These are phyloP conservation scores for Rana temporaria DNA, from an alignment of 2,113 vertebrate genomes.

Conservation along the genomic window DNA sequence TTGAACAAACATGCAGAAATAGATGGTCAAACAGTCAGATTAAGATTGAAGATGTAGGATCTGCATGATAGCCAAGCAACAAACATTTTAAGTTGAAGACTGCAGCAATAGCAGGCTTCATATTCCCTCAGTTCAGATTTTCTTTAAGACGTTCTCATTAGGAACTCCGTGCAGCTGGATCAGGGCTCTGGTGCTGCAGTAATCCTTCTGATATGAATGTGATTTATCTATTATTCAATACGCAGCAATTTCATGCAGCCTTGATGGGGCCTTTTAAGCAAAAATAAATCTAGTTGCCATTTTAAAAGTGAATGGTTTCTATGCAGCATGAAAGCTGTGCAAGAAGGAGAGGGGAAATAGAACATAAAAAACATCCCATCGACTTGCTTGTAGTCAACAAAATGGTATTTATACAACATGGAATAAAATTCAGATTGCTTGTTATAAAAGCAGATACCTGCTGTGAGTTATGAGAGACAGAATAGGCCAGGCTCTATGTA, in stretches of 20 bases:
- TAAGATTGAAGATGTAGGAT: too few species aligned
- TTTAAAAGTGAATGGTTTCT: not conserved
- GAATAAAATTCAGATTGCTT: slow-evolving; percentile 13
- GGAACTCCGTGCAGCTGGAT: not conserved
- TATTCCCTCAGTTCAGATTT: not conserved
- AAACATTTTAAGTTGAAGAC: too few species aligned
- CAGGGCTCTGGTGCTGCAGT: slow-evolving; percentile 7
- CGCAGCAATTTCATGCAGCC: slow-evolving; percentile 32
- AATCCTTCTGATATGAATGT: slow-evolving; percentile 16
- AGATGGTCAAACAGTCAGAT: too few species aligned
- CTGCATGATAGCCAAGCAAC: too few species aligned
- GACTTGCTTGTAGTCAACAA: slow-evolving; percentile 11
- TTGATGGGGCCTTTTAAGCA: slow-evolving; percentile 36
- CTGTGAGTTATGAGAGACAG: not conserved
- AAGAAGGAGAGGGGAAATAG: not conserved
- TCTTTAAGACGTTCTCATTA: not conserved
- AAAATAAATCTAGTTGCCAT: slow-evolving; percentile 15
- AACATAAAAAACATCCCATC: not conserved
- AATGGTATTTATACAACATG: not conserved
- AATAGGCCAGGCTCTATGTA: too few species aligned
- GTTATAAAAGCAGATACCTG: not conserved
- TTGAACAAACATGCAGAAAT: too few species aligned
- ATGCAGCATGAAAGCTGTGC: not conserved
- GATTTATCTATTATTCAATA: slow-evolving; percentile 48
- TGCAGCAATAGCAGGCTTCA: too few species aligned